These are phyloP conservation scores for Scaptomyza reducta DNA, from an alignment of 2,888 invertebrate species.

Conservation along the genomic window DNA sequence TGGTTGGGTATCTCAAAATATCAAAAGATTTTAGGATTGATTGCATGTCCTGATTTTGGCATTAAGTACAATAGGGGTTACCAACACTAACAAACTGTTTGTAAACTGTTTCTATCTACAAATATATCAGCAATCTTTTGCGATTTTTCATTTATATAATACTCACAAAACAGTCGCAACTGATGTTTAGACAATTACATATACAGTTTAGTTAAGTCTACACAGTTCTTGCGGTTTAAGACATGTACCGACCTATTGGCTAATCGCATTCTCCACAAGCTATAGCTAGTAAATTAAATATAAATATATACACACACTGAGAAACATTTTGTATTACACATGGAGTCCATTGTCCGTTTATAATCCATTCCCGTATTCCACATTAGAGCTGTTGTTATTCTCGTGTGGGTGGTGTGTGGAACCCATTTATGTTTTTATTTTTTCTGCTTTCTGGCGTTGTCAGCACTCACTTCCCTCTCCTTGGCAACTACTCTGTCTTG, in stretches of 20 bases:
- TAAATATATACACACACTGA: neutral
- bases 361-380: conserved; percentile 17
- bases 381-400: conserved; percentile 6
- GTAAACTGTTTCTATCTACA: conserved; percentile 9
- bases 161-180: conserved; percentile 61
- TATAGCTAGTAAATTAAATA: conserved; percentile 8
- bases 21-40: conserved; percentile 16
- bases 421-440: conserved; percentile 11
- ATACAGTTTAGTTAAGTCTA: conserved; percentile 1
- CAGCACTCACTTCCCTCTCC: conserved; percentile 10
- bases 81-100: conserved; percentile 20
- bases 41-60: conserved; percentile 44
- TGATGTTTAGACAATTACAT: conserved; percentile 7
- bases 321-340: neutral
- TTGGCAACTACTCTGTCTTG: neutral
- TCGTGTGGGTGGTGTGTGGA: conserved; percentile 20
- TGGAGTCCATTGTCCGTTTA: conserved; percentile 53
- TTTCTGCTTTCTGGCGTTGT: conserved; percentile 11
- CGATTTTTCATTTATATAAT: conserved; percentile 74
- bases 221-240: conserved; percentile 16
- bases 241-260: conserved; percentile 13
- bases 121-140: conserved; percentile 38
- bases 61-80: conserved; percentile 58
- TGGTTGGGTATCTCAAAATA: conserved; percentile 7
- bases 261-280: conserved; percentile 13